Evolutionary conservation across 2,888 invertebrate species (phyloP).

Genomic region (Theretra japonica): DNA sequence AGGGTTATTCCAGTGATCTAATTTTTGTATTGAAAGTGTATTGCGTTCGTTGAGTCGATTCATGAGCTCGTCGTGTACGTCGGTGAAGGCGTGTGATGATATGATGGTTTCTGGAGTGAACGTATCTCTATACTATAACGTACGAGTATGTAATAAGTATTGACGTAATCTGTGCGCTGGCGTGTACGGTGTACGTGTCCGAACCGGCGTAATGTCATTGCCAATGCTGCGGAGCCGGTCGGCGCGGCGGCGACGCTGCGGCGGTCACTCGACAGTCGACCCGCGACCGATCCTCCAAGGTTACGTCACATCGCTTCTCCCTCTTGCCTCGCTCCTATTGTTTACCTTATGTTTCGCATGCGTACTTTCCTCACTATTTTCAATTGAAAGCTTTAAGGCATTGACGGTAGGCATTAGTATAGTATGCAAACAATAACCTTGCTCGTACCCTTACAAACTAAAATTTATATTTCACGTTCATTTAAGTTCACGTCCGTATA

Average conservation of each 20-base stretch:
- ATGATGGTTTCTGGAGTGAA: background rate
- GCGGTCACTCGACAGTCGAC: background rate
- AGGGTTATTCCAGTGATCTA: no score
- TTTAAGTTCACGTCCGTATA: no score
- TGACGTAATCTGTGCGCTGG: background rate
- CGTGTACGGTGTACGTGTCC: constrained; percentile 14
- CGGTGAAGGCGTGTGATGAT: background rate
- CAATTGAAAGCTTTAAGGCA: no score
- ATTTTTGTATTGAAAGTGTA: background rate
- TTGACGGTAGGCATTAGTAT: no score
- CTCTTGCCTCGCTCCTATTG: background rate
- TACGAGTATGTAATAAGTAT: no score
- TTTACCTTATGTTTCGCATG: background rate
- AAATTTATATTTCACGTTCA: no score
- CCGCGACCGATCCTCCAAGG: background rate
- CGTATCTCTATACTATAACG: background rate
- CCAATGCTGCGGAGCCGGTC: constrained; percentile 25
- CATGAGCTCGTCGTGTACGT: background rate
- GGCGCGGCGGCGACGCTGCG: background rate
- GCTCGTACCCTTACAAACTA: no score
- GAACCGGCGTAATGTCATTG: constrained; percentile 20
- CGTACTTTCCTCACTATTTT: no score
- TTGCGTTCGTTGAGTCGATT: background rate
- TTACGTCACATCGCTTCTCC: constrained; percentile 4
- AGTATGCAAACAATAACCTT: no score